Percentiles rank a stretch among this genome's conserved stretches.
phyloP scores from a whole-genome alignment of 2,888 invertebrate genomes.

The Peribatodes rhomboidaria region DNA sequence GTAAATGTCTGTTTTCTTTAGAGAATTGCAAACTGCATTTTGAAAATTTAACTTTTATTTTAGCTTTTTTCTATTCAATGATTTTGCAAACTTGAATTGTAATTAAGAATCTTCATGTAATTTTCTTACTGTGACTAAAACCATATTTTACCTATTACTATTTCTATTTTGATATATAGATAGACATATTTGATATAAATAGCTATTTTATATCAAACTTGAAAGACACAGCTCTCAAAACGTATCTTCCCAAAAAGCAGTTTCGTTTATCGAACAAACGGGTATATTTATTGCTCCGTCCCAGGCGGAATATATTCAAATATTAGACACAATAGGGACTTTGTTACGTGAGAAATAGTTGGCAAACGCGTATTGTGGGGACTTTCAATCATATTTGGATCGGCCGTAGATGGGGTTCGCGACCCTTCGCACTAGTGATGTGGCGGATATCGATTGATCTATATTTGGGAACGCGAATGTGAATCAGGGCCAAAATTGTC shows the following conservation, averaged over 20 bases:
- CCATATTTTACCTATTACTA: too few relatives aligned
- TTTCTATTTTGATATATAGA: too few relatives aligned
- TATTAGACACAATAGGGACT: slow-evolving; percentile 49
- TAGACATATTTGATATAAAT: background rate
- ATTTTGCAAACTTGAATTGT: too few relatives aligned
- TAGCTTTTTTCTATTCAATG: background rate
- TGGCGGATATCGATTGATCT: background rate
- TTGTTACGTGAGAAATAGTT: slow-evolving; percentile 47
- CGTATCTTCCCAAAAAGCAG: slow-evolving; percentile 26
- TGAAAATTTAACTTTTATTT: background rate
- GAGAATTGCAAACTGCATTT: slow-evolving; percentile 6
- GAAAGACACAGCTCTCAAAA: slow-evolving; percentile 23
- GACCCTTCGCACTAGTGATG: slow-evolving; percentile 26
- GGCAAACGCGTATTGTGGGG: slow-evolving; percentile 40
- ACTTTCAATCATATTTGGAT: slow-evolving; percentile 45
- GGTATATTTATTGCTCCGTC: slow-evolving; percentile 45
- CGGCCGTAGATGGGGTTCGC: slow-evolving; percentile 25
- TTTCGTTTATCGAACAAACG: slow-evolving; percentile 43
- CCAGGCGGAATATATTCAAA: slow-evolving; percentile 42
- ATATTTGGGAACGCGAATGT: background rate
- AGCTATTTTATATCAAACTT: background rate
- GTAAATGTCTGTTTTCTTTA: slow-evolving; percentile 1
- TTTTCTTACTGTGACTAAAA: too few relatives aligned
- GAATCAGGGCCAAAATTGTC: background rate
- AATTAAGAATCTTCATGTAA: too few relatives aligned